phyloP scores from a whole-genome alignment of 1,140 invertebrate species.

The Anthonomus grandis region DNA sequence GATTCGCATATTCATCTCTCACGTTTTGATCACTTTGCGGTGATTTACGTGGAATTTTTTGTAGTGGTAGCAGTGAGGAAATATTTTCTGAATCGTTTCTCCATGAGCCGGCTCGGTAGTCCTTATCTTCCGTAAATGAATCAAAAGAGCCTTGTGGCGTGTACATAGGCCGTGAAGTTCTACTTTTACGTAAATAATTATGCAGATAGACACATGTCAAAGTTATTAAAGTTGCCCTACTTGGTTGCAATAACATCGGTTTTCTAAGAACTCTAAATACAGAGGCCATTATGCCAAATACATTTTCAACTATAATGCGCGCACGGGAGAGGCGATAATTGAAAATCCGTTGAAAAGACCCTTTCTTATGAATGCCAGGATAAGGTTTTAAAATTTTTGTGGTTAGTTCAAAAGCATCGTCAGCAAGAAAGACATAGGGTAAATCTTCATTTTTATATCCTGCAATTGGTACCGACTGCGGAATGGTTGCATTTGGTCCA shows the following conservation, averaged over 20 bases:
- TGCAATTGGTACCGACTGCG: not conserved
- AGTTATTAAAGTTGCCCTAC: not conserved
- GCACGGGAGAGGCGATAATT: constrained; percentile 7
- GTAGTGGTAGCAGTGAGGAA: too few species aligned
- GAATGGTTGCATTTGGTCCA: constrained; percentile 34
- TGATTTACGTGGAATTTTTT: too few species aligned
- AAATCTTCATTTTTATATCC: constrained; percentile 1
- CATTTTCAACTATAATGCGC: constrained; percentile 8
- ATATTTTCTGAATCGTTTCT: too few species aligned
- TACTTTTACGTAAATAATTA: not conserved
- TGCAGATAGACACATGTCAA: not conserved
- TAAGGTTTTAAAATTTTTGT: constrained; percentile 43
- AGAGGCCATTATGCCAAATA: constrained; percentile 10
- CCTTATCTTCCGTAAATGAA: too few species aligned
- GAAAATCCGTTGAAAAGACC: not conserved
- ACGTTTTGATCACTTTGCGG: too few species aligned
- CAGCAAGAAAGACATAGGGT: constrained; percentile 42
- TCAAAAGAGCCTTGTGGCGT: too few species aligned
- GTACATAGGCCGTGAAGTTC: not conserved
- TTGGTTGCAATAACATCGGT: constrained; percentile 7
- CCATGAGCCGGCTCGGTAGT: too few species aligned
- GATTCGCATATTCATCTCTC: too few species aligned
- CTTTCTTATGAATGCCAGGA: constrained; percentile 27
- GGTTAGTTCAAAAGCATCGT: constrained; percentile 45
- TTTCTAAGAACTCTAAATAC: constrained; percentile 8